Percentiles rank a stretch among this genome's conserved stretches.
These are phyloP conservation scores for Frieseomelitta varia DNA, from an alignment of 1,140 invertebrate genomes.

Conservation along the genomic window DNA sequence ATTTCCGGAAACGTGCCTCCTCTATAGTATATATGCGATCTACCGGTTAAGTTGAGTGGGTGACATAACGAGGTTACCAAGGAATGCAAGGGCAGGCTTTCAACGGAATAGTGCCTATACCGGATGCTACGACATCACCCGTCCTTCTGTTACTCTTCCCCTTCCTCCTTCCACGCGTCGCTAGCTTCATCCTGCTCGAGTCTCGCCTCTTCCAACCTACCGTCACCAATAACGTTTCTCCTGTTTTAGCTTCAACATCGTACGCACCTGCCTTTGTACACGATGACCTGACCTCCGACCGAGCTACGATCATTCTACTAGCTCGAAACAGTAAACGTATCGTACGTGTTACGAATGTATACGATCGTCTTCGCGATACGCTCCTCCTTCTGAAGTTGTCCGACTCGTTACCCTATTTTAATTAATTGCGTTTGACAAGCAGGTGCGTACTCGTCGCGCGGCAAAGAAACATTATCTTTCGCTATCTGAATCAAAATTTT, in stretches of 20 bases:
- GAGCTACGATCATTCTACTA: constrained; percentile 20
- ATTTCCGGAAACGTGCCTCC: constrained; percentile 29
- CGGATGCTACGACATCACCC: constrained; percentile 35
- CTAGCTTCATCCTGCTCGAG: not conserved
- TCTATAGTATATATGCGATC: constrained; percentile 55
- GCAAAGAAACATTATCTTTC: no score
- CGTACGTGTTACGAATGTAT: not conserved
- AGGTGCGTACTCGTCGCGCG: no score
- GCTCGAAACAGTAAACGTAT: not conserved
- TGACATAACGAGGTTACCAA: constrained; percentile 70
- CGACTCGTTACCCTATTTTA: not conserved
- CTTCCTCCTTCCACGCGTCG: constrained; percentile 30
- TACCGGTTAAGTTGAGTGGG: constrained; percentile 70
- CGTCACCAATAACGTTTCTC: constrained; percentile 38
- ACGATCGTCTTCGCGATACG: not conserved
- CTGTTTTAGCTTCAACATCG: constrained; percentile 42
- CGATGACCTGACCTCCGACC: constrained; percentile 48
- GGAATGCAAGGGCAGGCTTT: constrained; percentile 69
- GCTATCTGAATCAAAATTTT: no score
- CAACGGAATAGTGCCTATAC: constrained; percentile 51
- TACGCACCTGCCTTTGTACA: constrained; percentile 54
- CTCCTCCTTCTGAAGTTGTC: not conserved
- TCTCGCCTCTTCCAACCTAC: constrained; percentile 25
- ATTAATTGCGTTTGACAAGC: no score
- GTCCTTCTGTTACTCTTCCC: constrained; percentile 5